Percentiles rank a stretch among this genome's conserved stretches.
These are phyloP conservation scores for Antigone vipio DNA, from an alignment of 2,113 vertebrate genomes.

Conservation along the genomic window DNA sequence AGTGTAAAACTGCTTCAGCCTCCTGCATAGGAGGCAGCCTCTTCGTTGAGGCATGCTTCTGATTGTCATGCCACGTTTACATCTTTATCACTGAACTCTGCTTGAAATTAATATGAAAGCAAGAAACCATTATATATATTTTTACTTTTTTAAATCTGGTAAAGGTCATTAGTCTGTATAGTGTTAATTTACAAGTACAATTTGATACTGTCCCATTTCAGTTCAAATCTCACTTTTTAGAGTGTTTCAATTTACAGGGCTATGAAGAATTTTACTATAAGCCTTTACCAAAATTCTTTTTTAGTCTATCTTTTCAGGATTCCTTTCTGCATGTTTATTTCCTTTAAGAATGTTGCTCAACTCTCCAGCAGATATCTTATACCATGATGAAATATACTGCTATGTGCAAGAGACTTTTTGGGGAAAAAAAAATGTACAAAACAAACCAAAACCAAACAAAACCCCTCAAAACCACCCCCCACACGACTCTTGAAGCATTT, in stretches of 20 bases:
- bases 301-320: background rate
- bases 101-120: background rate
- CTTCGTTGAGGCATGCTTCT: background rate
- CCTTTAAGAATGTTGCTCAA: background rate
- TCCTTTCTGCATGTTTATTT: background rate
- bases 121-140: background rate
- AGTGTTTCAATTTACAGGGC: background rate
- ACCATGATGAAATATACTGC: background rate
- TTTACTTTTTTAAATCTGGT: background rate
- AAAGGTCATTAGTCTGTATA: background rate
- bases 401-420: background rate
- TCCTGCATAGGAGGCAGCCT: background rate
- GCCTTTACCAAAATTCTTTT: background rate
- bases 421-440: no score
- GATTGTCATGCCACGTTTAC: background rate
- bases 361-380: background rate
- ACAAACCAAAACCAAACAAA: background rate
- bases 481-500: background rate
- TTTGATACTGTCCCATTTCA: background rate
- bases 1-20: background rate
- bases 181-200: background rate
- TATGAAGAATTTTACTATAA: background rate
- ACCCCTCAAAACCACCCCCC: no score
- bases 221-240: background rate
- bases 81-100: background rate